Conservation (phyloP, 2,888 invertebrate species). For the Melanchra persicariae region DNA sequence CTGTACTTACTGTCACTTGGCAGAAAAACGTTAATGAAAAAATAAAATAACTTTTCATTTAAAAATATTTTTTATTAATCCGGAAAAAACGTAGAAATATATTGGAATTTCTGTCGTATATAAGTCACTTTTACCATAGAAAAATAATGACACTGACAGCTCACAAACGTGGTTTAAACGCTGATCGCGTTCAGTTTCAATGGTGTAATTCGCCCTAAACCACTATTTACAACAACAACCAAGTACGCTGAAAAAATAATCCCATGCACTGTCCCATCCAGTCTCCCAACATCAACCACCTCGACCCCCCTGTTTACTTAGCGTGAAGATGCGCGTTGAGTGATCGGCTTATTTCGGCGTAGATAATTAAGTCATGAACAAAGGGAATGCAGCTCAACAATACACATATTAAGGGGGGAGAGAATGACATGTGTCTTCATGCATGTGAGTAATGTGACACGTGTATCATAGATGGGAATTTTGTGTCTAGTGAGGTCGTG, state of each 20-base stretch:
- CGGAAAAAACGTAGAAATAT: too few relatives aligned
- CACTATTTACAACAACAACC: background rate
- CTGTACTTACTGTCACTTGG: too few relatives aligned
- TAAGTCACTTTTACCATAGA: too few relatives aligned
- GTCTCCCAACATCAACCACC: constrained; percentile 49
- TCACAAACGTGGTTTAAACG: too few relatives aligned
- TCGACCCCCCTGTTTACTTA: constrained; percentile 81
- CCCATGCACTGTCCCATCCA: constrained; percentile 62
- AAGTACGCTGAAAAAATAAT: background rate
- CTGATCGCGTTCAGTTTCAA: too few relatives aligned
- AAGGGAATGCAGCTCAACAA: constrained; percentile 73
- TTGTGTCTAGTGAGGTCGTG: constrained; percentile 12
- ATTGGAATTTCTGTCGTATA: too few relatives aligned
- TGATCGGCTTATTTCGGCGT: constrained; percentile 89
- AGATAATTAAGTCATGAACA: constrained; percentile 85
- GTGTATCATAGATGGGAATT: constrained; percentile 17
- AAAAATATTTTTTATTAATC: too few relatives aligned
- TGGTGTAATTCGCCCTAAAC: too few relatives aligned
- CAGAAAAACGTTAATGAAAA: too few relatives aligned
- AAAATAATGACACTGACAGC: too few relatives aligned
- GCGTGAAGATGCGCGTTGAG: constrained; percentile 86
- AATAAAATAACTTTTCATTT: too few relatives aligned
- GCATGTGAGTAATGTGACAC: constrained; percentile 35
- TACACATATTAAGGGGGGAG: constrained; percentile 57
- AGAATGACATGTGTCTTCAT: constrained; percentile 53